Percentiles rank a stretch among this genome's conserved stretches.
phyloP scores from a whole-genome alignment of 2,888 invertebrate genomes.

The Torymus texanus region DNA sequence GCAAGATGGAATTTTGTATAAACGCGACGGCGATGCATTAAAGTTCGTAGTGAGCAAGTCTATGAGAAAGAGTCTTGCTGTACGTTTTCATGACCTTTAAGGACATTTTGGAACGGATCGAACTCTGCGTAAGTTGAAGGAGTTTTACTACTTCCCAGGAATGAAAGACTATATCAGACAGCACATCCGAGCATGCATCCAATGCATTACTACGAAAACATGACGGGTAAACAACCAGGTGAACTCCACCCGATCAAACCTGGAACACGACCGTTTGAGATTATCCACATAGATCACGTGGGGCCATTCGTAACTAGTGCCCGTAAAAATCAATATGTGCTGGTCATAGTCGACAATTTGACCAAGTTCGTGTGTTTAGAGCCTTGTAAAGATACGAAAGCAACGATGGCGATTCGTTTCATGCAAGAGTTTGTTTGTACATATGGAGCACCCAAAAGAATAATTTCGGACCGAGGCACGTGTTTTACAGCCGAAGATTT shows the following conservation, averaged over 20 bases:
- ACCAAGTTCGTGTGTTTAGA: constrained; percentile 49
- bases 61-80: constrained; percentile 16
- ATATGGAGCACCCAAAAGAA: too few species aligned
- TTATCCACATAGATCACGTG: constrained; percentile 57
- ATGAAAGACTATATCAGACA: neutral
- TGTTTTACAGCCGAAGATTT: too few species aligned
- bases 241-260: constrained; percentile 35
- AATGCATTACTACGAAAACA: too few species aligned
- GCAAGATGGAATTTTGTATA: constrained; percentile 11
- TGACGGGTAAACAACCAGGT: neutral
- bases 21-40: neutral
- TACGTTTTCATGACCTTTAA: neutral
- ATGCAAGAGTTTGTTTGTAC: too few species aligned
- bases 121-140: neutral
- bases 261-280: constrained; percentile 53
- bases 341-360: constrained; percentile 57
- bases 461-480: too few species aligned
- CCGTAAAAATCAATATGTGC: constrained; percentile 50
- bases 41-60: constrained; percentile 18
- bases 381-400: too few species aligned
- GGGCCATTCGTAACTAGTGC: constrained; percentile 56
- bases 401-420: too few species aligned
- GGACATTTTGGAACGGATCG: neutral
- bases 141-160: neutral
- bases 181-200: neutral